Percentiles rank a stretch among this genome's conserved stretches.
Conservation (phyloP, 2,113 vertebrate genomes). For the Merops nubicus region DNA sequence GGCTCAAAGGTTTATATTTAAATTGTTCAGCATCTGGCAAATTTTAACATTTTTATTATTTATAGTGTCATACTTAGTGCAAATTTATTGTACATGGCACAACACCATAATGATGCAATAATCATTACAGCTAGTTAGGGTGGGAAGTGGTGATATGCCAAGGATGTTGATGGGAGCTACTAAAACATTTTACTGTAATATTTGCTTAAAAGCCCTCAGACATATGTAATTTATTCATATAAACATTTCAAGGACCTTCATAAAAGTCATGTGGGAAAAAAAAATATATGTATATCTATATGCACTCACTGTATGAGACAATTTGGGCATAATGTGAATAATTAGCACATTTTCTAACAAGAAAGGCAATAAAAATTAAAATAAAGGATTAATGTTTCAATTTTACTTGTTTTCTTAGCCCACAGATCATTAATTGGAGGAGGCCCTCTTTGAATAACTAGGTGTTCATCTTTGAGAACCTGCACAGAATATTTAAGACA, state of each 20-base stretch:
- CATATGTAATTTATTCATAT: conserved; percentile 6
- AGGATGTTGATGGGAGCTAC: neutral
- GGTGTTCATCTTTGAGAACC: neutral
- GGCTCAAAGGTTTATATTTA: neutral
- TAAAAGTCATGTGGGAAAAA: neutral
- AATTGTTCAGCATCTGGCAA: conserved; percentile 33
- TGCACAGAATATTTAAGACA: neutral
- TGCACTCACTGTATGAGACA: neutral
- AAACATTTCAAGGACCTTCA: neutral
- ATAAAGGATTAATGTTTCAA: neutral
- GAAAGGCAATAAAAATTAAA: neutral
- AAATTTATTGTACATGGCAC: neutral
- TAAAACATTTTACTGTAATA: conserved; percentile 27
- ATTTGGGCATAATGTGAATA: neutral
- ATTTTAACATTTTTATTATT: conserved; percentile 36
- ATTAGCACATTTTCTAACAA: neutral
- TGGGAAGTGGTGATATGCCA: neutral
- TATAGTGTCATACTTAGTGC: neutral
- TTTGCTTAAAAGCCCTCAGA: conserved; percentile 2
- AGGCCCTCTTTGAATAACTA: neutral
- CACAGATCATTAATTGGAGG: neutral
- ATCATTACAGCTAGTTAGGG: conserved; percentile 32
- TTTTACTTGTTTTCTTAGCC: neutral
- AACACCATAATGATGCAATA: conserved; percentile 22
- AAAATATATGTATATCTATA: neutral